Evolutionary conservation across 2,797 vertebrate species (phyloP), one percentile per base, ranked within the genome.

Genomic region (Odontamblyopus rebecca): DNA sequence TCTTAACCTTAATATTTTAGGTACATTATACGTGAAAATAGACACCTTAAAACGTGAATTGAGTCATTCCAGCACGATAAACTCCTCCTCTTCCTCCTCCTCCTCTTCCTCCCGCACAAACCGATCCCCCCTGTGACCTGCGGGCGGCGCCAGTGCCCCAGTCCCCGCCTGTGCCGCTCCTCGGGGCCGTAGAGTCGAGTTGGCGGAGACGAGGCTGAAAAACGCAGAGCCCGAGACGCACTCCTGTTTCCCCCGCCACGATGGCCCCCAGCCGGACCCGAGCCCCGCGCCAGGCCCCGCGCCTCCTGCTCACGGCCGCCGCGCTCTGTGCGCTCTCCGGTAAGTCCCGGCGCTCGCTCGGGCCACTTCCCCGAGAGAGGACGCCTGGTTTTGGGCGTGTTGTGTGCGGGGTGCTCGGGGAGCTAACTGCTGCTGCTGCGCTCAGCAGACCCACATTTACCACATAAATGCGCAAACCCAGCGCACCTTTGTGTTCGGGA

Each of bases 231-330:
- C 61, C 75, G 73, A 64, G 73, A 67, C 57, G 69, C 30, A 26
- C 48, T 86, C 78, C 81, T 88, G 85, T 91, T 89, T 88, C 84
- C 84, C 86, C 85, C 80, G 79, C 78, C 80, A 87, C 61, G 81
- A 93, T 92, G 92, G 89, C 91, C 70, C 70, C 72, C n/a, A 88
- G 83, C 83, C 50, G 80, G 81, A 53, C 4, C 51, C 50, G 18
- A 41, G 11, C 11, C 9, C 38, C 38, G 38, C 60, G 80, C 19
- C 77, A 77, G 32, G 61, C 32, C 30, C 32, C 32, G 32, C 6
- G 83, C 1, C 44, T 83, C 19, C 66, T 92, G 69, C 8, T 89
- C 30, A 75, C 77, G 56, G 88, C 86, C 82, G 80, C 89, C 48
- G 77, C 80, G 27, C 53, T 91, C 3, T 89, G 56, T 65, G 15